These are phyloP conservation scores for Marronus borbonicus DNA, from an alignment of 2,888 invertebrate species.

Conservation along the genomic window DNA sequence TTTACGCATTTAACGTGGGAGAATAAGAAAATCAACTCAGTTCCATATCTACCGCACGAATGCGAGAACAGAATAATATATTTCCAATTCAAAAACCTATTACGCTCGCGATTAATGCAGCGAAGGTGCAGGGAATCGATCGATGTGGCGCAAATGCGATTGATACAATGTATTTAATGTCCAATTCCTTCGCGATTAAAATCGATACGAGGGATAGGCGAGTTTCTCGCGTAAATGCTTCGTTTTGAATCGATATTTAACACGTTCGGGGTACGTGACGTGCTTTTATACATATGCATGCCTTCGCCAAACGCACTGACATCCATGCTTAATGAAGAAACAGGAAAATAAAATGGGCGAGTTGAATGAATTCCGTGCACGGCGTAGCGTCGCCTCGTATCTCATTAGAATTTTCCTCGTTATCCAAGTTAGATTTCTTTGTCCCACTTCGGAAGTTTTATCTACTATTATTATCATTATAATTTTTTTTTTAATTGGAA, in stretches of 20 bases:
- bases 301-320: neutral
- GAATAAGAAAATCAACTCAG: no score
- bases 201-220: neutral
- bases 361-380: conserved; percentile 31
- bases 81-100: no score
- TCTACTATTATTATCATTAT: neutral
- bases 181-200: no score
- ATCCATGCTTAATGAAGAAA: conserved; percentile 30
- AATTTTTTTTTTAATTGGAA: no score
- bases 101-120: no score
- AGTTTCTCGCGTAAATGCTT: neutral
- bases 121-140: no score
- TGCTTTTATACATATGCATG: neutral
- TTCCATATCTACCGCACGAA: no score
- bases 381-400: neutral
- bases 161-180: no score
- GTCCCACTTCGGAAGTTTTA: conserved; percentile 23
- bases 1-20: no score
- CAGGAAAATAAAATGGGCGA: conserved; percentile 30
- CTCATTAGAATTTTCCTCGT: conserved; percentile 41
- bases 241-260: conserved; percentile 29
- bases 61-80: no score
- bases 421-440: conserved; percentile 33
- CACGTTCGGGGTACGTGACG: conserved; percentile 8
- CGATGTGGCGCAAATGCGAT: no score